Percentiles rank a stretch among this genome's conserved stretches.
phyloP scores from a whole-genome alignment of 1,140 invertebrate genomes.

The Monochamus saltuarius region DNA sequence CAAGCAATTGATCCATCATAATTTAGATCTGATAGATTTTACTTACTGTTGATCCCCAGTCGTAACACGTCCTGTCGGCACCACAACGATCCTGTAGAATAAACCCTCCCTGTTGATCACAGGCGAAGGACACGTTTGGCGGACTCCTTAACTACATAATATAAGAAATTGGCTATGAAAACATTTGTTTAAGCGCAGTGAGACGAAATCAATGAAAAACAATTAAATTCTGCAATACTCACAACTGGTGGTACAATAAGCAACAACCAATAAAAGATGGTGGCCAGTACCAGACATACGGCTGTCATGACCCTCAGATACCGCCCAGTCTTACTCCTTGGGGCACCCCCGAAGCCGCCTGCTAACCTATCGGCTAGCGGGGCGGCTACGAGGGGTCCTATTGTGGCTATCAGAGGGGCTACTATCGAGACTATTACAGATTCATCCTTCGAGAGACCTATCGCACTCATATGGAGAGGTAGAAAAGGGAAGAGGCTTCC shows the following conservation, averaged over 20 bases:
- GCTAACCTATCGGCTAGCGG: constrained; percentile 68
- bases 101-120: constrained; percentile 63
- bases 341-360: constrained; percentile 52
- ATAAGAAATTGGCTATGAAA: background rate
- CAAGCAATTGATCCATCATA: no score
- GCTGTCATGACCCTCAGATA: constrained; percentile 69
- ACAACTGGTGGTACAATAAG: constrained; percentile 65
- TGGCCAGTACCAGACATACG: constrained; percentile 64
- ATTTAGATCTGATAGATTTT: background rate
- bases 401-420: constrained; percentile 68
- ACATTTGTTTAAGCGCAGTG: background rate
- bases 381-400: constrained; percentile 67
- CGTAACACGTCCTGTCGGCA: constrained; percentile 61
- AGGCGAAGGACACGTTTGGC: constrained; percentile 64
- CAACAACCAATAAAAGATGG: constrained; percentile 66
- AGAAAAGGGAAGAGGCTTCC: constrained; percentile 76
- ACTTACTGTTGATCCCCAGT: constrained; percentile 53
- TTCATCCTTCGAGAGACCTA: constrained; percentile 70
- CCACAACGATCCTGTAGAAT: constrained; percentile 70
- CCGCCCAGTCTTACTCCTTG: constrained; percentile 50
- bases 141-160: constrained; percentile 57
- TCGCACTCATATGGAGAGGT: constrained; percentile 67
- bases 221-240: constrained; percentile 41
- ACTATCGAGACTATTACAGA: constrained; percentile 71
- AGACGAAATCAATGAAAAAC: no score